Conservation (phyloP, 2,113 vertebrate genomes). For the Saguinus midas region DNA sequence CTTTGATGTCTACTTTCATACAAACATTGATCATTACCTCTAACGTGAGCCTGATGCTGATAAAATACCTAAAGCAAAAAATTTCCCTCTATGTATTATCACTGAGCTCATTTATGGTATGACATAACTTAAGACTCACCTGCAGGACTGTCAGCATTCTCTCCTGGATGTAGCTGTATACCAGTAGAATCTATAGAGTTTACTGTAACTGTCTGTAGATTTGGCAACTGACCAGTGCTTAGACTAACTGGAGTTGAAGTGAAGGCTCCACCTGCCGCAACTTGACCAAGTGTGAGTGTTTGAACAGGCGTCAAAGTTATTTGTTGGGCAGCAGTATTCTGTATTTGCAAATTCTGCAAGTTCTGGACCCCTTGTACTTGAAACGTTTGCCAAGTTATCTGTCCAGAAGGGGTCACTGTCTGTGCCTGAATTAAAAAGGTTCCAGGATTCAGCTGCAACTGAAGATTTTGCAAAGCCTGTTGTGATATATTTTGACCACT, state of each 20-base stretch:
- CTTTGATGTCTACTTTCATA: slow-evolving; percentile 17
- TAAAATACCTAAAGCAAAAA: slow-evolving; percentile 6
- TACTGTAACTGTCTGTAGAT: slow-evolving; percentile 97
- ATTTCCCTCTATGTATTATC: not conserved
- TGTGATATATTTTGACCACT: slow-evolving; percentile 89
- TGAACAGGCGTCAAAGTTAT: slow-evolving; percentile 98
- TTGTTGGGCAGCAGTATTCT: slow-evolving; percentile 94
- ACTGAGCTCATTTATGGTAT: not conserved
- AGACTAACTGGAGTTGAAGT: slow-evolving; percentile 92
- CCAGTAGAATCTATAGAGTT: slow-evolving; percentile 94
- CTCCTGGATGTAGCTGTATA: slow-evolving; percentile 92
- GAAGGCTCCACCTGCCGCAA: slow-evolving; percentile 88
- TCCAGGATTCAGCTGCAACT: slow-evolving; percentile 96
- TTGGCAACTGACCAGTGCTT: slow-evolving; percentile 95
- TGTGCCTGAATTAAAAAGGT: slow-evolving; percentile 99
- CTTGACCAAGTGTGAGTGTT: slow-evolving; percentile 96
- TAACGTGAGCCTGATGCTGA: not conserved
- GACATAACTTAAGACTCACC: slow-evolving; percentile 78
- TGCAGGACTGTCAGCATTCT: slow-evolving; percentile 91
- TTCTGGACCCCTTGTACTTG: slow-evolving; percentile 99
- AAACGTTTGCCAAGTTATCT: slow-evolving; percentile 99
- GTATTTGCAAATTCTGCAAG: slow-evolving; percentile 98
- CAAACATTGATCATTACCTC: not conserved
- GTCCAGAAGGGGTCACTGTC: slow-evolving; percentile 97
- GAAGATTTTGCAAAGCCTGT: slow-evolving; percentile 94